A percentile compares a stretch with the other conserved stretches of the same genome.
Evolutionary conservation across 2,888 invertebrate species (phyloP).

Genomic region (Platerodrilus igneus): DNA sequence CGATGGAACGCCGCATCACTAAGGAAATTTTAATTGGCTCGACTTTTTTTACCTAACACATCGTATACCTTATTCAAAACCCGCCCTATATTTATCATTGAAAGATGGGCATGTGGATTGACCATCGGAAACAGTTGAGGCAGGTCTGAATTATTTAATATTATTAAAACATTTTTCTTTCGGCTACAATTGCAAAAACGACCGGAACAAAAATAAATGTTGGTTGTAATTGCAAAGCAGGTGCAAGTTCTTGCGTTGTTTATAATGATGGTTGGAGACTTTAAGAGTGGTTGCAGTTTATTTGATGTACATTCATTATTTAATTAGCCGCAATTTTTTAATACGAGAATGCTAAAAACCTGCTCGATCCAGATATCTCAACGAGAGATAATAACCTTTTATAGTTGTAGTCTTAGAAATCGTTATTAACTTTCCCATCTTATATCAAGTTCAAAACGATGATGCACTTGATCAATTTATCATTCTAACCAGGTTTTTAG

Average conservation of each 20-base stretch:
- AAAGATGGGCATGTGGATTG: constrained; percentile 41
- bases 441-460: no score
- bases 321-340: constrained; percentile 45
- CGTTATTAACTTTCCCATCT: constrained; percentile 41
- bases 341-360: constrained; percentile 41
- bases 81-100: constrained; percentile 43
- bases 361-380: constrained; percentile 43
- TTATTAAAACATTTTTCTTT: constrained; percentile 45
- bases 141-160: constrained; percentile 45
- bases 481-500: no score
- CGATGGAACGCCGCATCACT: constrained; percentile 44
- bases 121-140: no score
- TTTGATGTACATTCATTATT: constrained; percentile 44
- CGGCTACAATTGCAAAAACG: constrained; percentile 32
- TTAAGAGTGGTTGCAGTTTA: constrained; percentile 42
- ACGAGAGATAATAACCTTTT: constrained; percentile 38
- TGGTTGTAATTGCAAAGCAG: constrained; percentile 37
- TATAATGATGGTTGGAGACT: constrained; percentile 41
- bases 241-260: constrained; percentile 37
- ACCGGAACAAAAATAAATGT: constrained; percentile 43
- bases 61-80: constrained; percentile 31
- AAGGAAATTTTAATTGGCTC: constrained; percentile 49
- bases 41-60: constrained; percentile 29
- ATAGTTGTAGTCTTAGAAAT: constrained; percentile 35
- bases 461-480: no score